Evolutionary conservation across 2,888 invertebrate species (phyloP), one percentile per base, ranked within the genome.

Genomic region (Buathra laborator): DNA sequence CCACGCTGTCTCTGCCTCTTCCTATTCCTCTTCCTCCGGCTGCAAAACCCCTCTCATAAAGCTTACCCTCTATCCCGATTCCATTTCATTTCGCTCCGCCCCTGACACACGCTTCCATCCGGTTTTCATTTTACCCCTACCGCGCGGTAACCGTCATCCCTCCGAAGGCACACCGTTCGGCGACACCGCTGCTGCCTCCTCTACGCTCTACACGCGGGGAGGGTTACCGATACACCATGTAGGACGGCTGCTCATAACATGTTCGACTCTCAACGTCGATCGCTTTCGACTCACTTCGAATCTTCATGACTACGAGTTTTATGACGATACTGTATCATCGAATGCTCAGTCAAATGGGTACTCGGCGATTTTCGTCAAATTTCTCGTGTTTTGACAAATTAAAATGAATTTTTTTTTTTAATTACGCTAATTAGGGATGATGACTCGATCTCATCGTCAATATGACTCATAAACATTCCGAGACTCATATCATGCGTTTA

Each of bases 81-180:
- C 86, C 85, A 86, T 88, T 86, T 77, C 81, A 86, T 85, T 83
- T 86, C 78, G 85, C 87, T 85, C 87, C 86, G 86, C 84, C 87
- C 79, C 83, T 82, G 84, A 86, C 86, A 86, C 87, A 86, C 86
- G 84, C 81, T 85, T 81, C 79, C 79, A 67, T 81, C 78, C 86
- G 79, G 80, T 81, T 84, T 84, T 79, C 77, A 77, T 78, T 81
- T 62, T 83, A 37, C 75, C 76, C 74, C 81, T 70, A 59, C 10
- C 32, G 62, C 62, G 62, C 29, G 24, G 53, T 7, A 24, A 48
- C 62, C 62, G 29, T 29, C 74, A 64, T 64, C 74, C 62, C 62
- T 29, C 46, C 12, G 44, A 46, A 4, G 48, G 43, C 62, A 48
- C 74, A 37, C 37, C 37, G 46, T 24, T 62, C 46, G 46, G 16